Evolutionary conservation across 1,140 invertebrate species (phyloP).

Genomic region (Papilio helenus): DNA sequence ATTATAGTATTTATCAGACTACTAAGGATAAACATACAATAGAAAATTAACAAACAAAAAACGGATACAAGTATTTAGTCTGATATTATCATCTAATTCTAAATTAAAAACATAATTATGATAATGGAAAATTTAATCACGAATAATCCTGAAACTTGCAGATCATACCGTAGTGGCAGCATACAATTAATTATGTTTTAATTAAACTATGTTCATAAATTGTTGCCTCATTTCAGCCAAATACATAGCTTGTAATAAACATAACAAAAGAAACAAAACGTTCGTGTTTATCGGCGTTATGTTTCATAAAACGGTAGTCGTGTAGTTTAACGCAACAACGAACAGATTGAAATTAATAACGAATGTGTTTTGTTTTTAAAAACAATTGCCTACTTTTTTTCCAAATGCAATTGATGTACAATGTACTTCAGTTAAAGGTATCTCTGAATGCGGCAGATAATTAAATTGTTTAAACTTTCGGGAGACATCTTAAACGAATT

Average conservation of each 20-base stretch:
- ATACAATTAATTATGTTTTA: not conserved
- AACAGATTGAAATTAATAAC: constrained; percentile 12
- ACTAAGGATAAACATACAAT: not conserved
- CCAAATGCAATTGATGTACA: not conserved
- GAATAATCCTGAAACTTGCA: not conserved
- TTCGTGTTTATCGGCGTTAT: not conserved
- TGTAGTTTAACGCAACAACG: not conserved
- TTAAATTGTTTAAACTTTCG: no score
- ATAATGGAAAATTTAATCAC: not conserved
- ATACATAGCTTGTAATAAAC: not conserved
- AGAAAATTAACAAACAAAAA: not conserved
- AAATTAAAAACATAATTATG: not conserved
- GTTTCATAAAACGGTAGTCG: constrained; percentile 1
- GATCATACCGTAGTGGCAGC: not conserved
- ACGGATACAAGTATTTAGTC: not conserved
- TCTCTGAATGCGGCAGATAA: no score
- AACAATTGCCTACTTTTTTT: not conserved
- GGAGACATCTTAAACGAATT: no score
- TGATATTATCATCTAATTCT: not conserved
- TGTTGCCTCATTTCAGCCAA: not conserved
- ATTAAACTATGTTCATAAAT: constrained; percentile 2
- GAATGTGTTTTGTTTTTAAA: not conserved
- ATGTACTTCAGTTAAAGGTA: no score
- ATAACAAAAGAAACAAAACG: constrained; percentile 6
- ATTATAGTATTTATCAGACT: not conserved